Conservation (phyloP, 2,797 vertebrate species). For the Sebastes nivosus region DNA sequence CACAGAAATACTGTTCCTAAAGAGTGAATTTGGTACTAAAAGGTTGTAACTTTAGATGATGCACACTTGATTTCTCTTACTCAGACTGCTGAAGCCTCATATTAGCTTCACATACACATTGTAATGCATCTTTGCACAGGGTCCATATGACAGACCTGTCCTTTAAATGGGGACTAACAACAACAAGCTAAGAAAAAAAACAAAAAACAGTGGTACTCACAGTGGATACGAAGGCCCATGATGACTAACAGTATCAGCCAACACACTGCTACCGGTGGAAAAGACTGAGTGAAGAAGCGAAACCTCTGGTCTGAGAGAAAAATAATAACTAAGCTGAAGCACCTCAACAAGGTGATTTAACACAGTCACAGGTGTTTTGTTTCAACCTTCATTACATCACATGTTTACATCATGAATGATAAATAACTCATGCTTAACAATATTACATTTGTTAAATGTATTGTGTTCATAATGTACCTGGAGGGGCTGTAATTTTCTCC, state of each 20-base stretch:
- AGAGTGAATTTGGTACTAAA: rapidly evolving
- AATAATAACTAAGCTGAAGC: rapidly evolving
- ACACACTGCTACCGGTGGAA: background rate
- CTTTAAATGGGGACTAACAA: background rate
- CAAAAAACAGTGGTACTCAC: background rate
- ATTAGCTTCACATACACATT: too few relatives aligned
- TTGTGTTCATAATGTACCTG: background rate
- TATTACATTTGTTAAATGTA: too few relatives aligned
- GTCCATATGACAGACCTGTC: too few relatives aligned
- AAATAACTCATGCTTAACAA: background rate
- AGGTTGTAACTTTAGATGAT: background rate
- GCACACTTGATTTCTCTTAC: rapidly evolving
- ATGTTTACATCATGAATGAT: background rate
- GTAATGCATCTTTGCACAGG: too few relatives aligned
- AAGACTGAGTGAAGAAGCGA: background rate
- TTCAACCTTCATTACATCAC: background rate
- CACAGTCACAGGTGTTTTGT: too few relatives aligned
- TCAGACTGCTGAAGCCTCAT: too few relatives aligned
- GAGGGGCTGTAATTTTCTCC: background rate
- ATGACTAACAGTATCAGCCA: background rate
- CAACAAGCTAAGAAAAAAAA: background rate
- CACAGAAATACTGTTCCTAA: too few relatives aligned
- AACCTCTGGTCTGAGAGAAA: background rate
- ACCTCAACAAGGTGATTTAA: background rate
- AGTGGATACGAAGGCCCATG: background rate